Base-by-base conservation (phyloP, 2,113 vertebrate genomes). In the Gambusia affinis region DNA sequence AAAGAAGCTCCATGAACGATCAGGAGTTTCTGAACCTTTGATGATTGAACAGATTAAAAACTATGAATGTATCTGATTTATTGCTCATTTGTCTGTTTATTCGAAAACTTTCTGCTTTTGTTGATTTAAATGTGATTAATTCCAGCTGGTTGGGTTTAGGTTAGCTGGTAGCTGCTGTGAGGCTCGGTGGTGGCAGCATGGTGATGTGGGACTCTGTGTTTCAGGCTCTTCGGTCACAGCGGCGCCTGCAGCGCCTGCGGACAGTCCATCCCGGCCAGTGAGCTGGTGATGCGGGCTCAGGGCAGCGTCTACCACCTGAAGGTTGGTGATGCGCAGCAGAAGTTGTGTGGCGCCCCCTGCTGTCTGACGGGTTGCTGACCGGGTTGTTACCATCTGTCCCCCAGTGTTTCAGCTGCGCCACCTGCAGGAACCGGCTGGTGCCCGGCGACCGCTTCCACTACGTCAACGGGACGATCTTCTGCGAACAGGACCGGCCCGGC, bases 201-300 rank as follows among this genome's bases (percentile, higher is more conserved):
- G 35, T 37, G 10, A 37, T 37, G 35, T 37, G 35, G 35, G 35
- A 37, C 35, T 37, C 35, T 37, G 22, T 54, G 51, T 57, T 57
- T n/a, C 92, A 96, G 95, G 87, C 87, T 96, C 80, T 96, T 95
- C 33, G 95, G 95, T 64, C 94, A 94, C 92, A 94, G 94, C 15
- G 95, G 95, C 31, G 94, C 95, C 1, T 96, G 95, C 90, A 93
- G 89, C 14, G 92, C 95, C 65, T 96, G 95, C 31, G 92, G 94
- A 39, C 94, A 95, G 89, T 95, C 95, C 7, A 96, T 96, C 80
- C 95, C 95, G 4, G 94, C 95, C 91, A 96, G 92, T 28, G 95
- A 96, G 71, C 94, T 96, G 94, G 95, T 96, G 91, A 95, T 96
- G 95, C 88, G 94, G 80, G 94, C 95, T 24, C 95, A 95, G 81